Conservation (phyloP, 2,113 vertebrate genomes). For the Crotalus horridus region DNA sequence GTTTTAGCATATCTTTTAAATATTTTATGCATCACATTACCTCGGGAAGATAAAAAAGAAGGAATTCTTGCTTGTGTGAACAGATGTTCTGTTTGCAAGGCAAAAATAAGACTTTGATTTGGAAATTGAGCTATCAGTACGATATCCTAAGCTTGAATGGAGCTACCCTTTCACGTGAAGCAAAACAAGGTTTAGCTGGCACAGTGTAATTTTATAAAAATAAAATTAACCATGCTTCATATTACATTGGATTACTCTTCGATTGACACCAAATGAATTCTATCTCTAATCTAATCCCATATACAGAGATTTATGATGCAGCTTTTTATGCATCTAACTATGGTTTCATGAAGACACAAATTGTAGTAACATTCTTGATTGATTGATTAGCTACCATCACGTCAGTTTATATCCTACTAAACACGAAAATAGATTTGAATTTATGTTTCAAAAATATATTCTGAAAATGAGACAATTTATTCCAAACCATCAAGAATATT, state of each 20-base stretch:
- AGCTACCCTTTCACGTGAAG: conserved; percentile 22
- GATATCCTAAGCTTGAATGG: conserved; percentile 34
- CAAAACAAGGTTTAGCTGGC: neutral
- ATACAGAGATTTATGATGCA: neutral
- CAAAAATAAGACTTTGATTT: conserved; percentile 23
- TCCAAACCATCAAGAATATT: neutral
- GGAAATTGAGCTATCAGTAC: conserved; percentile 29
- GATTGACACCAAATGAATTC: neutral
- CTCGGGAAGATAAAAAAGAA: conserved; percentile 32
- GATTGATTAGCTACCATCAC: neutral
- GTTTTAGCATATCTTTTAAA: conserved; percentile 9
- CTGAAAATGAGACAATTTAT: neutral
- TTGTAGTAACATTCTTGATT: neutral
- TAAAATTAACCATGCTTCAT: neutral
- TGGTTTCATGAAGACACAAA: neutral
- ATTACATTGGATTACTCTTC: fast-evolving
- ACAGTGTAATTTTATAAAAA: neutral
- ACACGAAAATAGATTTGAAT: neutral
- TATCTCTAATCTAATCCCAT: neutral
- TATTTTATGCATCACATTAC: neutral
- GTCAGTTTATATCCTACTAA: neutral
- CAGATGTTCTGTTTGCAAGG: neutral
- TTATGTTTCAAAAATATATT: neutral
- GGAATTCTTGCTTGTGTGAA: conserved; percentile 12
- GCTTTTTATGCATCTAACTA: neutral